Percentiles rank a stretch among this genome's conserved stretches.
phyloP scores from a whole-genome alignment of 2,888 invertebrate species.

The Caenorhabditis wallacei region DNA sequence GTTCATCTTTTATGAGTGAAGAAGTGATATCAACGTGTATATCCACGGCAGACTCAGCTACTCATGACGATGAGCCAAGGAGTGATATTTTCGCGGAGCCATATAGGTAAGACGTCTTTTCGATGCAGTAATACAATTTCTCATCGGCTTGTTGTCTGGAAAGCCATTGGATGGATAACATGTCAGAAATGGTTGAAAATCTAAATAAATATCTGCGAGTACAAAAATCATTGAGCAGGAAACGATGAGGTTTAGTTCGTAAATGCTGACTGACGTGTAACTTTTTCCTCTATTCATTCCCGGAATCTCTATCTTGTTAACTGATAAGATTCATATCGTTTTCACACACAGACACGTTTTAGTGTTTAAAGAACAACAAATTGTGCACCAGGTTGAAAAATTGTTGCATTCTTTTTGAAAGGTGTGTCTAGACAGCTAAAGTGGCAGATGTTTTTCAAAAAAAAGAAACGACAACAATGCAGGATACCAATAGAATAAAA shows the following conservation, averaged over 20 bases:
- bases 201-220: background rate
- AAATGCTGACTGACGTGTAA: constrained; percentile 10
- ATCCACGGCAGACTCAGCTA: constrained; percentile 80
- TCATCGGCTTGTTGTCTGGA: background rate
- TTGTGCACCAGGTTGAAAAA: constrained; percentile 6
- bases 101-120: constrained; percentile 85
- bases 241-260: constrained; percentile 12
- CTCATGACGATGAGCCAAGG: constrained; percentile 86
- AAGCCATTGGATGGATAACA: background rate
- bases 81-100: constrained; percentile 95
- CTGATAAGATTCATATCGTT: constrained; percentile 38
- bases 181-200: no score
- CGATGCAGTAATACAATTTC: constrained; percentile 68
- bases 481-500: background rate
- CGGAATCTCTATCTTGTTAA: constrained; percentile 35
- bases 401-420: background rate
- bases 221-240: constrained; percentile 29
- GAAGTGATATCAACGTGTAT: constrained; percentile 73
- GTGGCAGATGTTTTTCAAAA: background rate
- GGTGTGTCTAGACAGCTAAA: background rate
- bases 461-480: no score
- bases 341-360: constrained; percentile 9
- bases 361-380: constrained; percentile 7
- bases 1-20: constrained; percentile 74
- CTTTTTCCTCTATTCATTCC: constrained; percentile 20